Base-by-base conservation (phyloP, 2,113 vertebrate genomes). In the Heterocephalus glaber region DNA sequence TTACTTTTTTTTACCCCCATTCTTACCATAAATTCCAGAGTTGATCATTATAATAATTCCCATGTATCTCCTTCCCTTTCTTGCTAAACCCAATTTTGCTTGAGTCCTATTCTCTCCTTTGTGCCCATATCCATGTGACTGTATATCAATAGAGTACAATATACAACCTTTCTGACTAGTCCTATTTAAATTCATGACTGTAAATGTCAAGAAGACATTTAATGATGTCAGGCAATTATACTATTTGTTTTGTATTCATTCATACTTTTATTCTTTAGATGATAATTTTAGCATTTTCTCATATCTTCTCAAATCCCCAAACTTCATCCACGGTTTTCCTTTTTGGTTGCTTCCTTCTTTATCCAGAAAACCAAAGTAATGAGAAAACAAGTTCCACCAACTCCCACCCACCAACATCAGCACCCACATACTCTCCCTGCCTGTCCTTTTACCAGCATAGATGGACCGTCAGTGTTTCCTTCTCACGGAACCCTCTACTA, bases 21-120 rank as follows among this genome's bases (percentile, higher is more conserved):
- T 63, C 52, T 88, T 90, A 63, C 11, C 30, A 19, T 58, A 58
- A 58, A 95, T 68, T 82, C 41, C 17, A 22, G 84, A 12, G 41
- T 47, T 82, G 14, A 47, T 89, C 2, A 26, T 93, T 87, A 49
- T 82, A 47, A 66, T 84, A 38, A 63, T 58, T 44, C 24, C 52
- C 28, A 54, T 68, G 8, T 79, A 35, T 63, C 56, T 70, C 70
- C 17, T 54, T 83, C 30, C 38, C n/a, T 88, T 86, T 68, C 60
- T 95, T 92, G 35, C 47, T 85, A 90, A 92, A 85, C 35, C 13
- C 60, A 54, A 16, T 35, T 38, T 96, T 85, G 44, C 68, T 9
- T 90, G 83, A 80, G 74, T 93, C 13, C 3, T 83, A 14, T 19
- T 87, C 20, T 89, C 35, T 88, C 38, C 26, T 94, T 20, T 49